phyloP scores from a whole-genome alignment of 2,113 vertebrate genomes.

The Formicarius rufipectus region DNA sequence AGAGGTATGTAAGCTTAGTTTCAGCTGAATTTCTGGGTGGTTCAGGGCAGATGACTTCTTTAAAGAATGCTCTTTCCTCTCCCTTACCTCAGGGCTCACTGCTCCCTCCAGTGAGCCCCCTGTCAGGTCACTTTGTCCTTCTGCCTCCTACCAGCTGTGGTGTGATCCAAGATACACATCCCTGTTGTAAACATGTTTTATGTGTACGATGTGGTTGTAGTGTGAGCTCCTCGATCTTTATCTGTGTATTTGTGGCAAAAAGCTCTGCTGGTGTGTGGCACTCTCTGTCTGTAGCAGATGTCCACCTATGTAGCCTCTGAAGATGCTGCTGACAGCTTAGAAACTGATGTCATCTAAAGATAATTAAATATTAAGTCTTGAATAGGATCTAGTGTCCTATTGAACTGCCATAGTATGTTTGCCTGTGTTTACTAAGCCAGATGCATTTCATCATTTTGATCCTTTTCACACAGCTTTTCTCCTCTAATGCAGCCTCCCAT shows the following conservation, averaged over 20 bases:
- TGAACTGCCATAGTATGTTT: background rate
- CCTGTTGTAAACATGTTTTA: background rate
- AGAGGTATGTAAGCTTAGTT: background rate
- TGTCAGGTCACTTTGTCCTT: background rate
- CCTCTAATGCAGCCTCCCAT: background rate
- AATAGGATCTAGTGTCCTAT: background rate
- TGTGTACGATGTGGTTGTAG: background rate
- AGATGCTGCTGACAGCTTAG: constrained; percentile 14
- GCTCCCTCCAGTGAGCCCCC: background rate
- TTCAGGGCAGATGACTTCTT: background rate
- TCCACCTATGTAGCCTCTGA: background rate
- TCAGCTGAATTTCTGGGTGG: background rate
- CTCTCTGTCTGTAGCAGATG: background rate
- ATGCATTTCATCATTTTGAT: constrained; percentile 5
- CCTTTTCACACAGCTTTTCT: background rate
- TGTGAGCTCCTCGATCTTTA: background rate
- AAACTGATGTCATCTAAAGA: background rate
- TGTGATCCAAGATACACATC: background rate
- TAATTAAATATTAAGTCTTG: constrained; percentile 40
- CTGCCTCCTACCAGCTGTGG: background rate
- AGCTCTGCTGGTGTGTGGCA: background rate
- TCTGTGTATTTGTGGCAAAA: background rate
- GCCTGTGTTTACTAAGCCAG: background rate
- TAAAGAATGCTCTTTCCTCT: background rate
- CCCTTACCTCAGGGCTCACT: background rate